Evolutionary conservation across 2,888 invertebrate species (phyloP).

Genomic region (Melanophora roralis): DNA sequence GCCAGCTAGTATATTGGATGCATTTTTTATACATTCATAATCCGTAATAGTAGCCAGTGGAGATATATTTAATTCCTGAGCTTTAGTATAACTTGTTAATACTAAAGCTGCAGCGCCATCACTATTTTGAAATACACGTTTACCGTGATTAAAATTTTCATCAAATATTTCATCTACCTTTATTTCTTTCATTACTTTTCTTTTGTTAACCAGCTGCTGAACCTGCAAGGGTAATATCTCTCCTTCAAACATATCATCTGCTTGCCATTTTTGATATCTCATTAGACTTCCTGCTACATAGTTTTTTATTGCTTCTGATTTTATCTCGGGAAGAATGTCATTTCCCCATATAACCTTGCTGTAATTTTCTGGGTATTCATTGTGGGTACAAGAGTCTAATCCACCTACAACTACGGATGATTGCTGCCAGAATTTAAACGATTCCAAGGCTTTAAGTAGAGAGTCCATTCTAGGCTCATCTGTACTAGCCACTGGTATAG

Average conservation of each 20-base stretch:
- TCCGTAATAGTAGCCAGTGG: constrained; percentile 90
- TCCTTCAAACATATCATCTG: constrained; percentile 84
- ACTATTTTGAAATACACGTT: constrained; percentile 77
- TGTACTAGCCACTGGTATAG: not conserved
- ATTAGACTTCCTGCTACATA: constrained; percentile 67
- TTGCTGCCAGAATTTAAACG: not conserved
- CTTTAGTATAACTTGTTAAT: constrained; percentile 87
- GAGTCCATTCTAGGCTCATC: not conserved
- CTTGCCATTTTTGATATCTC: constrained; percentile 86
- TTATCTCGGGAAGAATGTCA: not conserved
- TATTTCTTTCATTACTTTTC: constrained; percentile 85
- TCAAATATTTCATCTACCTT: constrained; percentile 84
- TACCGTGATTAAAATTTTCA: not conserved
- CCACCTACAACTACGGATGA: constrained; percentile 16
- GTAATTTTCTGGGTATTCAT: not conserved
- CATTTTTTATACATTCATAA: constrained; percentile 91
- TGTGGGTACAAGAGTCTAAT: constrained; percentile 23
- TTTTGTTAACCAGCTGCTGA: constrained; percentile 80
- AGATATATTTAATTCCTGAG: constrained; percentile 83
- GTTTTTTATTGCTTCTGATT: not conserved
- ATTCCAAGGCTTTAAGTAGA: constrained; percentile 13
- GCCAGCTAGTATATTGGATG: constrained; percentile 91
- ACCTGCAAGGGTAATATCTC: constrained; percentile 89
- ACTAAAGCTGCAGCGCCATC: constrained; percentile 96
- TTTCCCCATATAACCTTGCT: not conserved